phyloP scores from a whole-genome alignment of 1,140 invertebrate species.

The Drosophila elegans region DNA sequence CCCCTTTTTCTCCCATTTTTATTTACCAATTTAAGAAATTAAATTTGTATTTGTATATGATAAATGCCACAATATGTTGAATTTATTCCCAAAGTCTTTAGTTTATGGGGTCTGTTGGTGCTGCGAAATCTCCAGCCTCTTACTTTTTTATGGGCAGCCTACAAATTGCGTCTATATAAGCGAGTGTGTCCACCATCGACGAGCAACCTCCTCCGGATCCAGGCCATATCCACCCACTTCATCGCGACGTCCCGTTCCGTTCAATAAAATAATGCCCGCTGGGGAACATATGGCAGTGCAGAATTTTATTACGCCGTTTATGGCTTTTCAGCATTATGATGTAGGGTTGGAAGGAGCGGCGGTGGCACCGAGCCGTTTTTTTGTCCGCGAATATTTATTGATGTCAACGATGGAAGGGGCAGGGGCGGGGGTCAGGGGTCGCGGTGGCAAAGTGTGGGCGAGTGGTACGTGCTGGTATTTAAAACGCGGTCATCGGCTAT shows the following conservation, averaged over 20 bases:
- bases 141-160: slow-evolving; percentile 40
- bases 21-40: slow-evolving; percentile 73
- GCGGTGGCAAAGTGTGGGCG: slow-evolving; percentile 21
- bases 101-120: slow-evolving; percentile 61
- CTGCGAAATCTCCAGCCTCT: slow-evolving; percentile 19
- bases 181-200: slow-evolving; percentile 34
- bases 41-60: slow-evolving; percentile 74
- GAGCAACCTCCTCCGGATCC: slow-evolving; percentile 22
- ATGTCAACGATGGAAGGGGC: slow-evolving; percentile 61
- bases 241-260: slow-evolving; percentile 36
- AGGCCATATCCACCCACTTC: slow-evolving; percentile 37
- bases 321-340: slow-evolving; percentile 80
- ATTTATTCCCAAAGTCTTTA: slow-evolving; percentile 80
- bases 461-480: slow-evolving; percentile 73
- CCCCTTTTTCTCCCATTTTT: slow-evolving; percentile 25
- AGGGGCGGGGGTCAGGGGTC: neutral
- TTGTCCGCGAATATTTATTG: slow-evolving; percentile 80
- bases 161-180: slow-evolving; percentile 59
- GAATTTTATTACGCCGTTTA: slow-evolving; percentile 82
- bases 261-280: slow-evolving; percentile 82
- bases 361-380: slow-evolving; percentile 6
- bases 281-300: slow-evolving; percentile 82
- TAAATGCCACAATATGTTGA: slow-evolving; percentile 78
- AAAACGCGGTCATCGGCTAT: slow-evolving; percentile 74
- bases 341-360: slow-evolving; percentile 16